Conservation (phyloP, 2,113 vertebrate genomes). For the Bothrops jararaca region DNA sequence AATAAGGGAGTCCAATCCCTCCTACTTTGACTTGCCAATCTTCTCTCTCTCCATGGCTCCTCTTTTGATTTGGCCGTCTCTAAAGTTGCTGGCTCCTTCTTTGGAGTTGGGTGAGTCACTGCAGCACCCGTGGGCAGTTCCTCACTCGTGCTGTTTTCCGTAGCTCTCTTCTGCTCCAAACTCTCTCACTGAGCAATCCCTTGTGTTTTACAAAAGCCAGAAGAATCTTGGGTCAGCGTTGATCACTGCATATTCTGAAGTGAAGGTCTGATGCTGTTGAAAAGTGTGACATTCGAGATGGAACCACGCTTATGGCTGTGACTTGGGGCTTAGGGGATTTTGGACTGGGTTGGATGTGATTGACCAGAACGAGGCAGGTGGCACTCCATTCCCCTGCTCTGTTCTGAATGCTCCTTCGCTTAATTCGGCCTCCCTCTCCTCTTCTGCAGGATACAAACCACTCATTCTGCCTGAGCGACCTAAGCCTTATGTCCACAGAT, state of each 20-base stretch:
- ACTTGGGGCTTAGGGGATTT: not conserved
- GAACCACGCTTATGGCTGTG: not conserved
- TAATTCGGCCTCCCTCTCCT: conserved; percentile 10
- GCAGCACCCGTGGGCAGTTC: not conserved
- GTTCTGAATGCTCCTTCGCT: not conserved
- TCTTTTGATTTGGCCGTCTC: not conserved
- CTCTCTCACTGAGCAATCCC: not conserved
- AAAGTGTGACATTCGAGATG: not conserved
- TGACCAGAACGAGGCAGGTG: not conserved
- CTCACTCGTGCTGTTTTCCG: not conserved
- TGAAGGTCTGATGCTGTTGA: not conserved
- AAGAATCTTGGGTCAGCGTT: not conserved
- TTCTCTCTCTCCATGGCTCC: not conserved
- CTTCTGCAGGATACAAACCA: conserved; percentile 90
- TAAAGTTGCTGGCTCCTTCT: not conserved
- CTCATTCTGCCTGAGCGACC: conserved; percentile 93
- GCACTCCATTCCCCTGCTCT: not conserved
- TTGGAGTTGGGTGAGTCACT: not conserved
- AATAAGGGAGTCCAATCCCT: not conserved
- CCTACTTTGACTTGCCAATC: not conserved
- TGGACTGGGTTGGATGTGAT: not conserved
- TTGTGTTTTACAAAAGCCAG: not conserved
- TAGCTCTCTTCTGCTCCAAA: not conserved
- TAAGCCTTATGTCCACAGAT: conserved; percentile 95
- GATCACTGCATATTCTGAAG: not conserved